Evolutionary conservation across 2,797 vertebrate genomes (phyloP), one percentile per base, ranked within the genome.

Genomic region (Chloroceryle inda): DNA sequence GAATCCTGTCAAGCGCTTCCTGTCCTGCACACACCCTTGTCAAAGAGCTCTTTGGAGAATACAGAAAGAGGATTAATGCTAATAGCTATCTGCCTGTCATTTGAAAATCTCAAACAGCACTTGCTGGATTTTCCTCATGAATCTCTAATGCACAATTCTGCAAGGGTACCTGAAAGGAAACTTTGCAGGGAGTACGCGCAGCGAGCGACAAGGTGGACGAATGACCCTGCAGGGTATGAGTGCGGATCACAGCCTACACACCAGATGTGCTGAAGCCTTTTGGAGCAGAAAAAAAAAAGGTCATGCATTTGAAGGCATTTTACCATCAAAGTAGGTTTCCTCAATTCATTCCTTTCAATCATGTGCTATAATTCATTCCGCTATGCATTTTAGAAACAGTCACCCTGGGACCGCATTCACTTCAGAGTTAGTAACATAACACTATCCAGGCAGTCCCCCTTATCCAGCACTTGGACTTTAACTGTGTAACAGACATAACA

Each of bases 41-140:
- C 95, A 96, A 89, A 96, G 74, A 93, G 77, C 94, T 92, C 92
- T 93, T 93, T 76, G 56, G 94, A 97, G 94, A 94, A 89, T 74
- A 95, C 44, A 88, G 89, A 96, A 96, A 97, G 97, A 96, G 92
- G 96, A 97, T 97, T 97, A 97, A 89, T 91, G 88, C 62, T 96
- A 96, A 96, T 96, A 97, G 87, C 88, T 96, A 98, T 98, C 98
- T 98, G 99, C 98, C 99, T 99, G 98, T 98, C 98, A 98, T 97
- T 97, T 98, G 98, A 98, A 99, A 98, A 98, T 98, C 98, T 98
- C 98, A 97, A 97, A 97, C 91, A 96, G 97, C 97, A 97, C 98
- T 97, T 97, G 98, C 98, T 98, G 97, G 95, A 98, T 98, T 98
- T 98, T 98, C 98, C 97, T 98, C 98, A 96, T 97, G 97, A 97